A percentile compares a stretch with the other conserved stretches of the same genome.
phyloP scores from a whole-genome alignment of 2,113 vertebrate species.

The Xiphophorus hellerii region DNA sequence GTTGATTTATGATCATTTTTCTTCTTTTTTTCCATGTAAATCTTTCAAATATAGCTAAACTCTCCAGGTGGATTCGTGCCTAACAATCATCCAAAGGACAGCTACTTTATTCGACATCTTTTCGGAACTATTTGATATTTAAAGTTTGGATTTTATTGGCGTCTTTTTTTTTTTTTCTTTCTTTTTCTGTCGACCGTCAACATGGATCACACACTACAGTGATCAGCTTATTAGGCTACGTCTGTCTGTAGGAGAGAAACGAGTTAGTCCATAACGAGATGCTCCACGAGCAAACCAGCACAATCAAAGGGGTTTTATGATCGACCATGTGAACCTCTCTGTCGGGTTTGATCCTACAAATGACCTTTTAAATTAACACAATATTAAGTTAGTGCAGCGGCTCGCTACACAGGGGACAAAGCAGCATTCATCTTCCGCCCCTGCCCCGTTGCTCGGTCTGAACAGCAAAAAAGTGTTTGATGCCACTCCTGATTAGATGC shows the following conservation, averaged over 20 bases:
- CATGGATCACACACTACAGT: constrained; percentile 32
- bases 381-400: constrained; percentile 84
- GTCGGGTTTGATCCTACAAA: constrained; percentile 75
- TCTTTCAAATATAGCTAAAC: too few species aligned
- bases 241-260: constrained; percentile 31
- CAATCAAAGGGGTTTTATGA: constrained; percentile 76
- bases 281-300: constrained; percentile 73
- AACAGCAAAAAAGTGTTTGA: constrained; percentile 82
- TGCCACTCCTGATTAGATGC: constrained; percentile 83
- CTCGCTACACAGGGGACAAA: constrained; percentile 79
- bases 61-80: background rate
- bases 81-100: constrained; percentile 7
- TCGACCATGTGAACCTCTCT: constrained; percentile 74
- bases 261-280: constrained; percentile 40
- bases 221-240: constrained; percentile 49
- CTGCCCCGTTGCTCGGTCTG: constrained; percentile 72
- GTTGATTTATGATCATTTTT: background rate
- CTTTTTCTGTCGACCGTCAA: constrained; percentile 11
- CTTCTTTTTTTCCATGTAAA: background rate
- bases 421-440: constrained; percentile 75
- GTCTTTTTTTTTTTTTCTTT: constrained; percentile 16
- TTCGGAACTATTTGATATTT: constrained; percentile 15
- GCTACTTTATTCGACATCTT: background rate
- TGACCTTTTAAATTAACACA: constrained; percentile 86
- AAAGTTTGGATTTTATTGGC: constrained; percentile 28